These are phyloP conservation scores for Pinna nobilis DNA, from an alignment of 1,140 invertebrate species.

Conservation along the genomic window DNA sequence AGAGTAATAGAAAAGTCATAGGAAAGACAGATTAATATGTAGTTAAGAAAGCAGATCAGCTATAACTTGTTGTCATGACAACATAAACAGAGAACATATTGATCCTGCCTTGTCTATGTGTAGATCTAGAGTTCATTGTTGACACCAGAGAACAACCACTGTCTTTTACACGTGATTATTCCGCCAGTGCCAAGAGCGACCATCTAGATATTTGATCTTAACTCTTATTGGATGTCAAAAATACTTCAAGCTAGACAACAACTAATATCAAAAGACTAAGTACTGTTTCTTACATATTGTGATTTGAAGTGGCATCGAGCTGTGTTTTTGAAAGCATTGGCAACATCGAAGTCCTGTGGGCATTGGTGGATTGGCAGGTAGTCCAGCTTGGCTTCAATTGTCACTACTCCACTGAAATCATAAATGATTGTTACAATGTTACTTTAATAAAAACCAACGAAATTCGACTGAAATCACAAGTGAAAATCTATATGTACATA, in stretches of 20 bases:
- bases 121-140: constrained; percentile 50
- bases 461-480: background rate
- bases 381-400: constrained; percentile 92
- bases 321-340: constrained; percentile 96
- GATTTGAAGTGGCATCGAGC: constrained; percentile 94
- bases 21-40: no score
- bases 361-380: constrained; percentile 97
- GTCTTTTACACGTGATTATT: constrained; percentile 70
- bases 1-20: no score
- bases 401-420: constrained; percentile 88
- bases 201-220: constrained; percentile 24
- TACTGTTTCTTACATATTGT: constrained; percentile 88
- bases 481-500: no score
- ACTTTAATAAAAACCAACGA: background rate
- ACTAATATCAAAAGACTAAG: background rate
- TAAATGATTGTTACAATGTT: background rate
- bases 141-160: constrained; percentile 72
- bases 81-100: no score
- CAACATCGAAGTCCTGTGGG: constrained; percentile 86
- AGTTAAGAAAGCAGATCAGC: no score
- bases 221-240: background rate
- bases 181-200: constrained; percentile 73
- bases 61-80: no score
- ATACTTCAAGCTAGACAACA: background rate
- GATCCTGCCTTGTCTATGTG: no score